Evolutionary conservation across 2,888 invertebrate species (phyloP).

Genomic region (Lutraria lutraria): DNA sequence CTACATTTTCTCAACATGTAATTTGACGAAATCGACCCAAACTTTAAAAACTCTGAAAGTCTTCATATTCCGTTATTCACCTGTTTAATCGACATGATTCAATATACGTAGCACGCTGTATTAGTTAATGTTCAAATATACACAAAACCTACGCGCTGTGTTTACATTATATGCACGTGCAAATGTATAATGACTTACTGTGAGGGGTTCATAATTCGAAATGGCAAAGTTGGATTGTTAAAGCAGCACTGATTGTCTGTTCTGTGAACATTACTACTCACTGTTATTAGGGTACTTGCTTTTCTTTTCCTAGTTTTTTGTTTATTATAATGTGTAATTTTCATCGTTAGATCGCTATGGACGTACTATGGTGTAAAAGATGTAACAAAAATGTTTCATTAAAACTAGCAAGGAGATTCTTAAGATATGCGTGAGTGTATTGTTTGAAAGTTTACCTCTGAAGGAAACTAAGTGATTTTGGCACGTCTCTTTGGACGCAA

Average conservation of each 20-base stretch:
- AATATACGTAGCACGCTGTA: neutral
- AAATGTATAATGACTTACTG: neutral
- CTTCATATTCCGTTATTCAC: neutral
- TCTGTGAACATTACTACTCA: neutral
- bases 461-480: neutral
- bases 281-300: neutral
- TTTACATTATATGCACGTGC: slow-evolving; percentile 28
- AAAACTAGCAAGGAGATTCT: neutral
- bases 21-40: neutral
- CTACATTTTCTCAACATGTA: neutral
- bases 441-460: neutral
- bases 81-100: neutral
- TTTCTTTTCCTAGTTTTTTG: neutral
- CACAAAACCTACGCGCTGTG: neutral
- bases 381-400: slow-evolving; percentile 11
- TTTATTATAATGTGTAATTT: neutral
- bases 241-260: neutral
- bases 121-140: neutral
- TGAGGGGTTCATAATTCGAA: neutral
- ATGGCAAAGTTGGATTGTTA: neutral
- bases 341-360: neutral
- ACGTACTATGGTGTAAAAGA: neutral
- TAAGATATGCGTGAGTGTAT: neutral
- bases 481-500: neutral
- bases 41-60: neutral